Percentiles rank a stretch among this genome's conserved stretches.
Evolutionary conservation across 2,113 vertebrate genomes (phyloP).

Genomic region (Nycticryphes semicollaris): DNA sequence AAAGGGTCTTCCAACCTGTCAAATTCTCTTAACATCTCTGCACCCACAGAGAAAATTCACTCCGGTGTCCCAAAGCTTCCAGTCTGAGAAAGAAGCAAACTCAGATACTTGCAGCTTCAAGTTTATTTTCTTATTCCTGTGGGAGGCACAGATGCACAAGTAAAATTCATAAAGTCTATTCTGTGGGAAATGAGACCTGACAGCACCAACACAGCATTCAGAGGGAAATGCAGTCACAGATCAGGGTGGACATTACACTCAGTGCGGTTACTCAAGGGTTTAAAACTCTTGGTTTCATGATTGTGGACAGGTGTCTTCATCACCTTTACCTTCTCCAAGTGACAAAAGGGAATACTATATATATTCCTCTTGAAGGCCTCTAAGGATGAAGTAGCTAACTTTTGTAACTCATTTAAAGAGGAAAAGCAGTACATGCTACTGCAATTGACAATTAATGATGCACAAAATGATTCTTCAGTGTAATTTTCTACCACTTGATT

Average conservation of each 20-base stretch:
- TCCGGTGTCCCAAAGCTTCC: neutral
- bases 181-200: neutral
- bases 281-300: neutral
- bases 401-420: neutral
- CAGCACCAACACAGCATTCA: neutral
- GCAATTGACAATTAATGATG: neutral
- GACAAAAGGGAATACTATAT: neutral
- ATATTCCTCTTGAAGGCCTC: neutral
- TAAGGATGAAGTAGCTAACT: neutral
- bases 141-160: neutral
- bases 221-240: neutral
- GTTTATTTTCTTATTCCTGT: neutral
- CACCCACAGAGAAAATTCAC: neutral
- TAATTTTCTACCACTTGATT: neutral
- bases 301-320: neutral
- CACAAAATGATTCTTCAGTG: neutral
- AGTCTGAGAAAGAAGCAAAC: neutral
- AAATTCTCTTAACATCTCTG: neutral
- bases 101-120: neutral
- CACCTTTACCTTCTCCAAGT: neutral
- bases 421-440: neutral
- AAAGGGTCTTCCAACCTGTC: fast-evolving
- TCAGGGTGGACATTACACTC: neutral
- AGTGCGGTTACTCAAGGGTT: neutral
- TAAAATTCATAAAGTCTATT: neutral